Evolutionary conservation across 1,140 invertebrate genomes (phyloP).

Genomic region (Arion vulgaris): DNA sequence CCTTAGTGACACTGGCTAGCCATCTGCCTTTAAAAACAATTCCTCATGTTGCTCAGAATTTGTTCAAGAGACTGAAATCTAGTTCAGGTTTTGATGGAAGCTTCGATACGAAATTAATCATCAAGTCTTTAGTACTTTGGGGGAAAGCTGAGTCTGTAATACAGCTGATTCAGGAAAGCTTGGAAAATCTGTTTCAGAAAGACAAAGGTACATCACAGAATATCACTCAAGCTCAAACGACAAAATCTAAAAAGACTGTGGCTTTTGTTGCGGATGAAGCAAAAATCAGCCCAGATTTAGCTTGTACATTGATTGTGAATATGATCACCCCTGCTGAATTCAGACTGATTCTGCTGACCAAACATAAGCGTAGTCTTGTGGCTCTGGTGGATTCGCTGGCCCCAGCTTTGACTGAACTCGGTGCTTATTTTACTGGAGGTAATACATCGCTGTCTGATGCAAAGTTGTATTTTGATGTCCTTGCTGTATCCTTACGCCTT

Average conservation of each 20-base stretch:
- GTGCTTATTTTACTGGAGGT: neutral
- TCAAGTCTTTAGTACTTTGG: constrained; percentile 34
- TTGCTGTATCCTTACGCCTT: neutral
- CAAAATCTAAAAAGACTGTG: constrained; percentile 4
- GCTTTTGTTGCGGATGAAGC: neutral
- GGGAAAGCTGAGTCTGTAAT: constrained; percentile 16
- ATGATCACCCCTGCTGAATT: constrained; percentile 30
- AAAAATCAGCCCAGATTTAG: neutral
- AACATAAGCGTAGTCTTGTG: neutral
- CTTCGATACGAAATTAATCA: neutral
- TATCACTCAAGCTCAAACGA: neutral
- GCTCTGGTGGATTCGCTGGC: constrained; percentile 1
- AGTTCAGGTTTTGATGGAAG: neutral
- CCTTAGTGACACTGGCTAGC: constrained; percentile 54
- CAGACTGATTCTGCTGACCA: constrained; percentile 6
- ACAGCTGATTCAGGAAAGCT: constrained; percentile 23
- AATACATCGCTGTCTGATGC: neutral
- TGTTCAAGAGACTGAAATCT: constrained; percentile 18
- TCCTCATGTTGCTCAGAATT: constrained; percentile 48
- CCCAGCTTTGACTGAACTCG: neutral
- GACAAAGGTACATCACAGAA: neutral
- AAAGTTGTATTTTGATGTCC: neutral
- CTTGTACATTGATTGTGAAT: neutral
- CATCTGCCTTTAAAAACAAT: constrained; percentile 51
- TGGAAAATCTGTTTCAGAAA: neutral